Evolutionary conservation across 2,113 vertebrate species (phyloP).

Genomic region (Brachirus orientalis): DNA sequence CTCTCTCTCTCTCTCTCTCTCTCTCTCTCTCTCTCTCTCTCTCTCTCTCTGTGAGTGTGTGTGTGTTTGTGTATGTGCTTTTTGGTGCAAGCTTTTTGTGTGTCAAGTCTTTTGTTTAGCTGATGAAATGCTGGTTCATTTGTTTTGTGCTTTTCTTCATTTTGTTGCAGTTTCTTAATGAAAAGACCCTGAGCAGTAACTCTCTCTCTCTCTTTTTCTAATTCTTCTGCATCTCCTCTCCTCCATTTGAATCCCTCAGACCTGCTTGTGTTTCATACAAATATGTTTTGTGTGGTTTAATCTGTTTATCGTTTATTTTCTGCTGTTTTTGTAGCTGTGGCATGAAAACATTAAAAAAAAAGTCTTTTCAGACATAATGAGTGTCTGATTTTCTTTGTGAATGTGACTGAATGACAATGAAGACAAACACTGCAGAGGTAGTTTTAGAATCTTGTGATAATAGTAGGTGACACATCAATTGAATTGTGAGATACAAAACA

Average conservation of each 20-base stretch:
- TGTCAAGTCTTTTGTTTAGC: slow-evolving; percentile 32
- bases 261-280: neutral
- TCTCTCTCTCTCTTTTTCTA: neutral
- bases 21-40: neutral
- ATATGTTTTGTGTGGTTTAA: slow-evolving; percentile 14
- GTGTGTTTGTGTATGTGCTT: neutral
- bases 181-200: slow-evolving; percentile 38
- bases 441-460: no score
- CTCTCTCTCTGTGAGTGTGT: neutral
- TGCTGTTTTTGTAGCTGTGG: slow-evolving; percentile 3
- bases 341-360: slow-evolving; percentile 3
- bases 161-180: neutral
- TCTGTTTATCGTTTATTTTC: slow-evolving; percentile 6
- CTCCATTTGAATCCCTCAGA: neutral
- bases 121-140: slow-evolving; percentile 10
- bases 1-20: neutral
- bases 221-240: neutral
- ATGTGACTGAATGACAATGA: neutral
- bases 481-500: neutral
- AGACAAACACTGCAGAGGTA: neutral
- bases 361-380: slow-evolving; percentile 4
- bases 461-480: neutral
- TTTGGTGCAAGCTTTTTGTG: slow-evolving; percentile 27
- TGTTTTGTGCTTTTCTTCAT: slow-evolving; percentile 14
- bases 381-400: neutral